Percentiles rank a stretch among this genome's conserved stretches.
Evolutionary conservation across 2,797 vertebrate species (phyloP).

Genomic region (Xyrichtys novacula): DNA sequence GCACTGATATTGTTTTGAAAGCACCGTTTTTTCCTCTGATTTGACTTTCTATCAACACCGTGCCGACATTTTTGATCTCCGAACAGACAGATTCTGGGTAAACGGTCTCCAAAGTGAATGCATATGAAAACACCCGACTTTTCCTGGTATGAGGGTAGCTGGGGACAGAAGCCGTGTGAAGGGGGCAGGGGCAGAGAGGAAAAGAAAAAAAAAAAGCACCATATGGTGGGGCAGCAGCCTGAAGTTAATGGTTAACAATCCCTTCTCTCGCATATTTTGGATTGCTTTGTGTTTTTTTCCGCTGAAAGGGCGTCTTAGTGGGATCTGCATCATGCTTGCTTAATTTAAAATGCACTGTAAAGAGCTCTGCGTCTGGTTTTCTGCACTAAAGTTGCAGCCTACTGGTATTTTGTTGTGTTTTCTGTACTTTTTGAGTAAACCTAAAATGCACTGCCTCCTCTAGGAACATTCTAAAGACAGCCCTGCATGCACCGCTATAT

Average conservation of each 20-base stretch:
- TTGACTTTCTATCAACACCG: neutral
- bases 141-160: neutral
- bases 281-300: neutral
- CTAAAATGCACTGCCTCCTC: too few relatives aligned
- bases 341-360: neutral
- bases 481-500: too few relatives aligned
- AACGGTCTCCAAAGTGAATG: neutral
- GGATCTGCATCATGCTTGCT: too few relatives aligned
- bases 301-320: neutral
- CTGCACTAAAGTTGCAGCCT: too few relatives aligned
- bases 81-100: conserved; percentile 1
- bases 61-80: neutral
- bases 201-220: neutral
- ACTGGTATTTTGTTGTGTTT: too few relatives aligned
- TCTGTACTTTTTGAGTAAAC: too few relatives aligned
- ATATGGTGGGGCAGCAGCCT: neutral
- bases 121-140: neutral
- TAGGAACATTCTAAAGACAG: too few relatives aligned
- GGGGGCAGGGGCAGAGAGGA: neutral
- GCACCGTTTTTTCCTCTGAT: neutral
- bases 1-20: neutral
- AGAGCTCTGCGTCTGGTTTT: neutral
- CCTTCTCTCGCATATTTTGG: neutral
- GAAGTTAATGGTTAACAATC: too few relatives aligned
- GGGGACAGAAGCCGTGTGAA: neutral